phyloP scores from a whole-genome alignment of 2,113 vertebrate genomes.

The Saguinus imperator region DNA sequence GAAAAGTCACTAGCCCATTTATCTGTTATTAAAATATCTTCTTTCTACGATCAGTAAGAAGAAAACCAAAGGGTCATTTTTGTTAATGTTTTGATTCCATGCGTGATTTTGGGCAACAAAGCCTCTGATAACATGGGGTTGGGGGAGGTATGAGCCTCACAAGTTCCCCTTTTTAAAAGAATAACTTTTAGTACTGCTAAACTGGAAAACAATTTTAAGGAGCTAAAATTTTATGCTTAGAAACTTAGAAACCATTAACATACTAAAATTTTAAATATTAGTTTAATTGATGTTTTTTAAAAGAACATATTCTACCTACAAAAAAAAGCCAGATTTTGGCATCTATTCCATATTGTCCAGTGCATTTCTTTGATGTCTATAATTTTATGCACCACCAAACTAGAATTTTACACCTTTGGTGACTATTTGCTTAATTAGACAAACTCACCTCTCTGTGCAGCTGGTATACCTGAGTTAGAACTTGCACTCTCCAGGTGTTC shows the following conservation, averaged over 20 bases:
- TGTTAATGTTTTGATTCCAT: not conserved
- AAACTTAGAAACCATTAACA: constrained; percentile 60
- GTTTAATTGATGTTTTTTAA: constrained; percentile 54
- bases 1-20: constrained; percentile 1
- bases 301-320: constrained; percentile 31
- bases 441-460: constrained; percentile 91
- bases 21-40: constrained; percentile 30
- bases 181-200: constrained; percentile 67
- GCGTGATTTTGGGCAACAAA: not conserved
- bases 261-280: constrained; percentile 45
- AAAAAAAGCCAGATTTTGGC: constrained; percentile 33
- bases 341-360: not conserved
- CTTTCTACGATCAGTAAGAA: not conserved
- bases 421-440: constrained; percentile 74
- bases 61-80: not conserved
- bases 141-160: not conserved
- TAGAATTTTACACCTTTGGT: constrained; percentile 77
- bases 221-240: constrained; percentile 61
- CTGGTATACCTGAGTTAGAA: constrained; percentile 87
- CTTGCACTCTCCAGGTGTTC: constrained; percentile 88
- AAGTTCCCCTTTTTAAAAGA: constrained; percentile 2
- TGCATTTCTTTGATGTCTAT: not conserved
- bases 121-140: not conserved
- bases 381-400: constrained; percentile 64
- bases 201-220: constrained; percentile 35